Conservation (phyloP, 2,888 invertebrate species). For the Deilephila elpenor region DNA sequence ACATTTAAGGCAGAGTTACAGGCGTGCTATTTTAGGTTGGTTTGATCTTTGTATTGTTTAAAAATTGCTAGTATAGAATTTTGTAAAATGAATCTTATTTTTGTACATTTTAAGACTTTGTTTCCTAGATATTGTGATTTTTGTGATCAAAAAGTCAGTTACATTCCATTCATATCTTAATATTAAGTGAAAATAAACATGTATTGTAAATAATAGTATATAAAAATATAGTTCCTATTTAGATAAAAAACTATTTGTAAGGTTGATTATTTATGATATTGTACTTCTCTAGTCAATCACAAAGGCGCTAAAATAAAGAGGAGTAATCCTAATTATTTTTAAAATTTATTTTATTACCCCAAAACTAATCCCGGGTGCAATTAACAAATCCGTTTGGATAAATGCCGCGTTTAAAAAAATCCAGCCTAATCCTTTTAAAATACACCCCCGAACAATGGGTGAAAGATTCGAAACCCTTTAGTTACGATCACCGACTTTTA, state of each 20-base stretch:
- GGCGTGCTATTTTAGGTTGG: not conserved
- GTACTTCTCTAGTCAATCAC: conserved; percentile 76
- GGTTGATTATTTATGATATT: conserved; percentile 71
- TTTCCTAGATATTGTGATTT: not conserved
- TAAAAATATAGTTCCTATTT: conserved; percentile 63
- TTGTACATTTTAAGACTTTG: not conserved
- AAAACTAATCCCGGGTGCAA: conserved; percentile 6
- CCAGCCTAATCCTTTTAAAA: conserved; percentile 45
- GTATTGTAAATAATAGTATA: conserved; percentile 48
- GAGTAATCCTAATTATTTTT: conserved; percentile 60
- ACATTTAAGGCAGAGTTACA: not conserved
- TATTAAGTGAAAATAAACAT: conserved; percentile 24
- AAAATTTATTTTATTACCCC: conserved; percentile 36
- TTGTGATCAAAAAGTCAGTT: not conserved
- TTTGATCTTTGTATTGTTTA: not conserved
- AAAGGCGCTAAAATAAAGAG: conserved; percentile 74
- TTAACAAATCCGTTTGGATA: conserved; percentile 7
- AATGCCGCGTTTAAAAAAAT: conserved; percentile 29
- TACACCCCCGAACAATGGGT: conserved; percentile 48
- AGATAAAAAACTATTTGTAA: conserved; percentile 50
- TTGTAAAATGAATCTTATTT: not conserved
- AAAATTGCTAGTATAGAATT: not conserved
- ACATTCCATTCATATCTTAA: conserved; percentile 17
- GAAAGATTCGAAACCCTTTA: conserved; percentile 65
- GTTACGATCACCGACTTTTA: conserved; percentile 56